Evolutionary conservation across 30 jellyfish, hydroid and myxozoan species (phyloP), one percentile per base, ranked within the genome.

Genomic region (Cassiopea andromeda): DNA sequence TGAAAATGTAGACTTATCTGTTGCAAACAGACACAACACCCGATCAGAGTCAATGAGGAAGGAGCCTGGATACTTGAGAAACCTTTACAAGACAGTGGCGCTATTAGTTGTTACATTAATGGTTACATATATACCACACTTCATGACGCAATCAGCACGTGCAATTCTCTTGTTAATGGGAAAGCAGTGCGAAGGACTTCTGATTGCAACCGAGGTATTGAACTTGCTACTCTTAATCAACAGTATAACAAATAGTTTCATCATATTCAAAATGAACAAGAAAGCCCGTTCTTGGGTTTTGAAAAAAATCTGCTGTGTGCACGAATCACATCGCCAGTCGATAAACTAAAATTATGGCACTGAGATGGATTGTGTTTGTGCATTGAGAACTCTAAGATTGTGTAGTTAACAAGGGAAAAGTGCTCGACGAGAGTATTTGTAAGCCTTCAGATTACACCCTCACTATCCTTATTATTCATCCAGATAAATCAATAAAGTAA

Each of bases 231-330:
- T 70, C n/a, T 70, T 70, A 50, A 14, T 7, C 79, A 18, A 70
- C 15, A 8, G 18, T 70, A 2, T 16, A 7, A 7, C 27, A 7
- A 70, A 70, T 70, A 18, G 57, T 7, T 7, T 77, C 58, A 77
- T 77, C 9, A 27, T 77, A 38, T 77, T 77, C 27, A 47, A 77
- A 19, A 47, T 46, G 75, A 77, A 77, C 86, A 77, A 49, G 74
- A 77, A 19, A 49, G 86, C 86, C 7, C 73, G 86, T 17, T 15
- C 86, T 2, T 77, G 86, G 86, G 14, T 77, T 43, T 48, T 77
- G 9, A 60, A 50, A 38, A 44, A 16, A 54, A 6, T 70, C 38
- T 27, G 38, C 38, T 27, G 38, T 27, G 38, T 27, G 38, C 38
- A 27, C 38, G 38, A 27, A 27, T 27, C 38, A 27, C 38, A 27